Evolutionary conservation across 2,797 vertebrate species (phyloP), one percentile per base, ranked within the genome.

Genomic region (Euphonia xanthogaster): DNA sequence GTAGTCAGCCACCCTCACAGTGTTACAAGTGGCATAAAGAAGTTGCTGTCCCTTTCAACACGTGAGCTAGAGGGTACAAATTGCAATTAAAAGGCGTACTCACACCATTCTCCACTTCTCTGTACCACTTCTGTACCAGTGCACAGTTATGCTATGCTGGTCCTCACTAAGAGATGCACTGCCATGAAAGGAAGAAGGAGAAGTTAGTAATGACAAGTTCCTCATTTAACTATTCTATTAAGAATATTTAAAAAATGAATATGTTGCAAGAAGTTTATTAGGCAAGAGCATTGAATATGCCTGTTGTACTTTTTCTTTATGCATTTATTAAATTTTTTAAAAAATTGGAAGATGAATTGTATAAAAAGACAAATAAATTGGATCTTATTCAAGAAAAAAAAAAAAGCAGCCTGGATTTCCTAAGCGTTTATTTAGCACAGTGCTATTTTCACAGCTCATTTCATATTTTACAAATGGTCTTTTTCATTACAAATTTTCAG

Each of bases 361-460:
- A 78, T 21, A 3, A 78, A 75, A 91, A 70, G 2, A 57, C 14
- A 84, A 92, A 81, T 45, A 71, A 79, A 66, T 25, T 73, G 13
- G 7, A 7, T 45, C 11, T n/a, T 77, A 48, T 30, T 81, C 31
- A 48, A 63, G 23, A 23, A 54, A 53, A 45, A 74, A 35, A 18
- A 37, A 71, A 15, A 35, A 40, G 0, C n/a, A 76, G 12, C 21
- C 33, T 42, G 28, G 24, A 86, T 80, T 88, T 75, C 66, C 37
- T 65, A 78, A 35, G 16, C 50, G 35, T 75, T 88, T 90, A 51
- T 75, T 65, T 88, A 90, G 55, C 51, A 67, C 6, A 42, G 31
- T 16, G 19, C 10, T 86, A 40, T 93, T 84, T 94, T 81, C 66
- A 72, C 66, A 92, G 80, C 45, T 83, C 35, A 75, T 57, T 93